These are phyloP conservation scores for Pyrochroa serraticornis DNA, from an alignment of 2,888 invertebrate genomes.

Conservation along the genomic window DNA sequence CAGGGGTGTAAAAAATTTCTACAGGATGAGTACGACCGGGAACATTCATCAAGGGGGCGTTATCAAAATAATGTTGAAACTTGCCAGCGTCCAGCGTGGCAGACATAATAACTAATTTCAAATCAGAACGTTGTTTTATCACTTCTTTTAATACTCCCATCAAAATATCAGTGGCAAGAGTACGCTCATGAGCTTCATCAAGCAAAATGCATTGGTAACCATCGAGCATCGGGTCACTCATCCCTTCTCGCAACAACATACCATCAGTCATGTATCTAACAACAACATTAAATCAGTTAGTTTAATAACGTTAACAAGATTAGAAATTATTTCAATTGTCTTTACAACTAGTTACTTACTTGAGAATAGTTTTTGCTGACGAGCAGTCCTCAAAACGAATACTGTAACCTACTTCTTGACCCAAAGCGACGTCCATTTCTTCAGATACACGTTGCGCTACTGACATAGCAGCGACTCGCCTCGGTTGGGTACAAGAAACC, in stretches of 20 bases:
- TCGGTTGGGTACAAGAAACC: constrained; percentile 96
- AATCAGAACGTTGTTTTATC: constrained; percentile 86
- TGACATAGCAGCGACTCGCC: constrained; percentile 99
- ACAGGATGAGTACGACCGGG: constrained; percentile 96
- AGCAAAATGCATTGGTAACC: constrained; percentile 94
- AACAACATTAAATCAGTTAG: constrained; percentile 28
- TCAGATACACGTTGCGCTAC: constrained; percentile 98
- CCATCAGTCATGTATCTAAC: constrained; percentile 96
- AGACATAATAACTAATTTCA: constrained; percentile 98
- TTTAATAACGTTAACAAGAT: constrained; percentile 13
- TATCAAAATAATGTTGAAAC: constrained; percentile 98
- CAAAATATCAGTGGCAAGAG: constrained; percentile 95
- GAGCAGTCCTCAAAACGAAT: constrained; percentile 99
- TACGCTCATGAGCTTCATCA: constrained; percentile 99
- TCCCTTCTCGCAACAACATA: constrained; percentile 98
- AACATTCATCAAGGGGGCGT: constrained; percentile 97
- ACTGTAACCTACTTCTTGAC: constrained; percentile 92
- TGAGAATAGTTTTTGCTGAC: constrained; percentile 89
- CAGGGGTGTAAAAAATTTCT: constrained; percentile 98
- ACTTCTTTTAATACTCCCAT: constrained; percentile 99
- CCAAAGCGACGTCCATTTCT: constrained; percentile 97
- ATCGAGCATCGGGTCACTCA: constrained; percentile 98
- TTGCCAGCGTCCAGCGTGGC: constrained; percentile 99
- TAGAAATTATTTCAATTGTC: constrained; percentile 7
- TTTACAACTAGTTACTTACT: constrained; percentile 71